Evolutionary conservation across 2,113 vertebrate species (phyloP), one percentile per base, ranked within the genome.

Genomic region (Sarotherodon lohbergeri): DNA sequence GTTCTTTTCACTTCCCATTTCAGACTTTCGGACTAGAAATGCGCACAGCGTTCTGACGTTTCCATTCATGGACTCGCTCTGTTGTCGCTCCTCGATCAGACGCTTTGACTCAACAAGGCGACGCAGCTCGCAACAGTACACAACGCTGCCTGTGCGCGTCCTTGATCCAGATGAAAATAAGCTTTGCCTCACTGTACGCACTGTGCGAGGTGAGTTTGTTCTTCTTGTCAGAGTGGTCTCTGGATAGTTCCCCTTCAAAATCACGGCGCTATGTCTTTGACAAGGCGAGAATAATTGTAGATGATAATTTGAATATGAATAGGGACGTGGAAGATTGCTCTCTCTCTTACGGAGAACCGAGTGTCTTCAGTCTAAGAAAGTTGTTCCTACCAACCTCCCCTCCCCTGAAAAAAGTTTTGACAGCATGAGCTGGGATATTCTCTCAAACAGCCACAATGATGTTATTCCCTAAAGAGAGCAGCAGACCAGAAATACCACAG

Each of bases 121-220:
- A 36, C 55, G 27, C 56, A 63, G 36, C 17, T 22, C 12, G 56
- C 29, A n/a, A 29, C 17, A 86, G 55, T 56, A 90, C 89, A 88
- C 84, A 86, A 55, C 17, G 2, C 14, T 43, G 52, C 19, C 54
- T 91, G 82, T 82, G 43, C 43, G 46, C 4, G 9, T 22, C 80
- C 78, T 92, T 86, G 39, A 88, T 89, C 71, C 63, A 43, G 46
- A 91, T 92, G 86, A 81, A 91, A 92, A 94, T 90, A 71, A 61
- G 76, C 78, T 81, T 80, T 81, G 81, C 59, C 84, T 59, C 76
- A 68, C 52, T 85, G 88, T 48, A 36, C 56, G 63, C 81, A 56
- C 82, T 84, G 9, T 6, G 43, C 16, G 12, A 84, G 76, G 48
- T 78, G 29, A 57, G 71, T 73, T 89, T 86, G 55, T 73, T 87